These are phyloP conservation scores for Zoanthus gigantus DNA, from an alignment of 92 coral and sea anemone genomes.

Conservation along the genomic window DNA sequence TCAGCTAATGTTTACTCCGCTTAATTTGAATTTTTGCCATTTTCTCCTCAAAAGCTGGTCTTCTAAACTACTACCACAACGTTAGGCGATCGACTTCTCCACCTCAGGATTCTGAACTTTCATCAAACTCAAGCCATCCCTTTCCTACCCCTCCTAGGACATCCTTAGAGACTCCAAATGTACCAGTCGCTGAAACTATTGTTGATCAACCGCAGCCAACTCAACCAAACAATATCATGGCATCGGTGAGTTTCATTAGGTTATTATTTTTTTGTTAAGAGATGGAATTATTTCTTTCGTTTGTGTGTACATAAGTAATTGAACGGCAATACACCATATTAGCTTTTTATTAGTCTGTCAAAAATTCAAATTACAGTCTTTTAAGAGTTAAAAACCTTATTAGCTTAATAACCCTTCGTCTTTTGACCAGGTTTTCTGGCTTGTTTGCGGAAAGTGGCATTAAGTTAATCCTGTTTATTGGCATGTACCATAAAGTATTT, in stretches of 20 bases:
- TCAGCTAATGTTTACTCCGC: too few relatives aligned
- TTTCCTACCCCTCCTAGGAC: neutral
- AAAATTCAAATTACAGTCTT: too few relatives aligned
- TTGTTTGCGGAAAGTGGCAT: too few relatives aligned
- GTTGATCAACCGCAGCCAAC: neutral
- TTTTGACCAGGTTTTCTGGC: too few relatives aligned
- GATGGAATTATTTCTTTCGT: neutral
- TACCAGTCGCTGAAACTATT: neutral
- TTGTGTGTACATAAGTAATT: neutral
- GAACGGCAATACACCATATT: too few relatives aligned
- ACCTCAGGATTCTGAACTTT: neutral
- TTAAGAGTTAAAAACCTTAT: too few relatives aligned
- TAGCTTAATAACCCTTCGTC: too few relatives aligned
- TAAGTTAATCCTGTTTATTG: too few relatives aligned
- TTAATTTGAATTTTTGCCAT: too few relatives aligned
- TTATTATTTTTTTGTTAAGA: neutral
- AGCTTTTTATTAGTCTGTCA: too few relatives aligned
- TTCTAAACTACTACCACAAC: slow-evolving; percentile 20
- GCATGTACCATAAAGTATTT: too few relatives aligned
- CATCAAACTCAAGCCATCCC: neutral
- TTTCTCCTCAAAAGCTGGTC: slow-evolving; percentile 1
- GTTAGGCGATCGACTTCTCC: slow-evolving; percentile 14
- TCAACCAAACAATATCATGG: neutral
- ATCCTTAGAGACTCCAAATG: neutral
- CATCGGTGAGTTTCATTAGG: neutral